Base-by-base conservation (phyloP, 2,113 vertebrate species). In the Ailuropoda melanoleuca region DNA sequence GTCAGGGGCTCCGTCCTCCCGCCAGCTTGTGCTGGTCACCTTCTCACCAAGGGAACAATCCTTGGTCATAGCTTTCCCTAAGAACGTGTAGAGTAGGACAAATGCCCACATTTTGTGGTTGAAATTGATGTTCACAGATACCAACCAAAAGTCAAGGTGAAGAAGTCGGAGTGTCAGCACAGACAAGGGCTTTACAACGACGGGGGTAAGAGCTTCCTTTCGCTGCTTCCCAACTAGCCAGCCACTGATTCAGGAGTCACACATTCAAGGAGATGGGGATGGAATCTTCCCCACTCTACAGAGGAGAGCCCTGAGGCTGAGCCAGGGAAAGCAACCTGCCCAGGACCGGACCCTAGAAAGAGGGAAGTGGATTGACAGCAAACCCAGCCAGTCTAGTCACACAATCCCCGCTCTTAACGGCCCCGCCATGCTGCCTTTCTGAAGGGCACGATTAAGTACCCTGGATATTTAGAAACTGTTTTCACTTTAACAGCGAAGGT, bases 371-470 rank as follows among this genome's bases (percentile, higher is more conserved):
- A 5, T 56, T 23, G 2, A 9, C 1, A 43, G 56, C 56, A 60
- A 75, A 58, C 31, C 17, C 64, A 56, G 12, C 31, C 7, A 18
- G 66, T 19, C n/a, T 53, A 21, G 11, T 4, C 55, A 72, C 8
- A 26, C 1, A n/a, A 60, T 43, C 14, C 6, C 31, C 4, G 4
- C 18, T 14, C 56, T 39, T 48, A 31, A 70, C 10, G 4, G 15
- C 55, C 7, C 0, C 2, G 11, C 14, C 1, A 0, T 11, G 1
- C n/a, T 34, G 23, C 2, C 60, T 70, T 46, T 12, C 66, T 50
- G 5, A 70, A 78, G n/a, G 75, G 2, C 34, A 11, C 29, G 6
- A 88, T 37, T n/a, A 50, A 39, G 26, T 31, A 60, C 15, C 62
- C 43, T 34, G 48, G 3, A 50, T 78, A 80, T 37, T 66, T 34